phyloP scores from a whole-genome alignment of 1,140 invertebrate genomes.

The Melipona quadrifasciata region DNA sequence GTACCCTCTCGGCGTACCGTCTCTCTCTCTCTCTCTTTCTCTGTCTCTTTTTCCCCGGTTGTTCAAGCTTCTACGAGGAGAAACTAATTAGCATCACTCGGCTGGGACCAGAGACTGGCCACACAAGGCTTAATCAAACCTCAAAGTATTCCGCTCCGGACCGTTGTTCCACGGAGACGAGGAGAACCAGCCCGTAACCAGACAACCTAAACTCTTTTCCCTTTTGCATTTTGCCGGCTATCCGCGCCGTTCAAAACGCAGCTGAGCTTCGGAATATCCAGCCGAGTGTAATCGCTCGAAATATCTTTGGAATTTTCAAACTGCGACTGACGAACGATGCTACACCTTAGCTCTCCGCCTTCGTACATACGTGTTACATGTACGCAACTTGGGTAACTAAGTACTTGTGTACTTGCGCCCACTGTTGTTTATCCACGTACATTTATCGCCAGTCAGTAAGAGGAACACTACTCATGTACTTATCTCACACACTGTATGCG shows the following conservation, averaged over 20 bases:
- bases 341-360: no score
- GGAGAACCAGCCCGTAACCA: constrained; percentile 3
- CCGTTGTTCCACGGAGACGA: constrained; percentile 12
- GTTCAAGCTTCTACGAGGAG: not conserved
- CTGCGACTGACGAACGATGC: no score
- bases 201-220: constrained; percentile 18
- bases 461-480: no score
- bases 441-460: no score
- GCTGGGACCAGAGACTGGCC: constrained; percentile 14
- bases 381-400: no score
- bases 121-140: constrained; percentile 64
- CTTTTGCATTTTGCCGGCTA: not conserved
- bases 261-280: no score
- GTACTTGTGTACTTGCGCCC: no score
- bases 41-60: not conserved
- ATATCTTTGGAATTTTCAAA: not conserved
- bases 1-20: not conserved
- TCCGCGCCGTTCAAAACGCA: constrained; percentile 29
- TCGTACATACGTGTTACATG: no score
- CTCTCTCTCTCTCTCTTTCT: not conserved
- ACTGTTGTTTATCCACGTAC: no score
- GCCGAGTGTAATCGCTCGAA: no score
- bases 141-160: constrained; percentile 58
- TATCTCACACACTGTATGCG: no score
- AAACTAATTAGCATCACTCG: constrained; percentile 65